These are phyloP conservation scores for Xanthorhoe designata DNA, from an alignment of 2,888 invertebrate species.

Conservation along the genomic window DNA sequence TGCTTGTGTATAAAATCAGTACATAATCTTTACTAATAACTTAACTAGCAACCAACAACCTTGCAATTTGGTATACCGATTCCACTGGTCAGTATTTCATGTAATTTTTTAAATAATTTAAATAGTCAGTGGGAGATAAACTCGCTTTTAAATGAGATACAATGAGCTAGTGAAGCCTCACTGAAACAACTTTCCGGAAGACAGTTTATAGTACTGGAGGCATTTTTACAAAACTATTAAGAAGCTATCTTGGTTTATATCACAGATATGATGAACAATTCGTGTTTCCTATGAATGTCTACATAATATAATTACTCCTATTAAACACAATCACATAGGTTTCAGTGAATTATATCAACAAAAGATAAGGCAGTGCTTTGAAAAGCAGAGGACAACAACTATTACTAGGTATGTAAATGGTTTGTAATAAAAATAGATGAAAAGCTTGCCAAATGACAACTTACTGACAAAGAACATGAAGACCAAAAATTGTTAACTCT, in stretches of 20 bases:
- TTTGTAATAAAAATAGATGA: constrained; percentile 20
- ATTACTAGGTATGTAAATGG: constrained; percentile 18
- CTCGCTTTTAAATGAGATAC: constrained; percentile 5
- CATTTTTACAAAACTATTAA: constrained; percentile 44
- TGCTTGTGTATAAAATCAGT: constrained; percentile 30
- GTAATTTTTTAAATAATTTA: constrained; percentile 13
- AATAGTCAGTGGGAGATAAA: constrained; percentile 1
- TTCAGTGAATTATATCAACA: constrained; percentile 30
- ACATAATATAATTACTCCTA: constrained; percentile 17
- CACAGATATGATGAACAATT: constrained; percentile 59
- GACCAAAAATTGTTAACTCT: constrained; percentile 73
- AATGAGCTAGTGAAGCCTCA: constrained; percentile 30
- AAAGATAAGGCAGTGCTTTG: constrained; percentile 40
- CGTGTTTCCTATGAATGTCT: constrained; percentile 37
- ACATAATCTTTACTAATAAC: constrained; percentile 14
- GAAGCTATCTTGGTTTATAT: constrained; percentile 60
- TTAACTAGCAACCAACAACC: constrained; percentile 18
- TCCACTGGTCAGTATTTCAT: constrained; percentile 6
- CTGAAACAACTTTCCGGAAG: constrained; percentile 43
- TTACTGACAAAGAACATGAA: constrained; percentile 28
- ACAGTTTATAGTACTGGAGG: constrained; percentile 45
- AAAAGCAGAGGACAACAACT: constrained; percentile 17
- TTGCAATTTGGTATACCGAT: constrained; percentile 1
- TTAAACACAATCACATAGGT: constrained; percentile 24
- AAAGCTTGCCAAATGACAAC: constrained; percentile 8